Evolutionary conservation across 2,797 vertebrate genomes (phyloP).

Genomic region (Synaphobranchus kaupii): DNA sequence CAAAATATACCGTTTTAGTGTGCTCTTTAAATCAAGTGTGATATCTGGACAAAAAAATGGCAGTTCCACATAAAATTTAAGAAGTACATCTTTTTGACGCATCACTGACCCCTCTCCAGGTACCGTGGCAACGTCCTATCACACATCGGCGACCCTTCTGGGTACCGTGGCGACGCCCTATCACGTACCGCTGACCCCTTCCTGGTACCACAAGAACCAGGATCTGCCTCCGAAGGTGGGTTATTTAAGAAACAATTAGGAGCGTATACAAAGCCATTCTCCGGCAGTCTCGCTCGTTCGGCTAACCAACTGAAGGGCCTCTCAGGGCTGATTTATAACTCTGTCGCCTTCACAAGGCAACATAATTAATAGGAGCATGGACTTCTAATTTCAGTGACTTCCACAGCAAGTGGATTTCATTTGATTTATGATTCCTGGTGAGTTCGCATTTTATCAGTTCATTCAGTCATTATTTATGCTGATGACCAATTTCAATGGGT

Average conservation of each 20-base stretch:
- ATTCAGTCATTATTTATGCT: conserved; percentile 99
- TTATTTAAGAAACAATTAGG: conserved; percentile 92
- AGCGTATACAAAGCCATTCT: conserved; percentile 85
- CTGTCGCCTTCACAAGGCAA: conserved; percentile 99
- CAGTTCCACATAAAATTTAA: conserved; percentile 9
- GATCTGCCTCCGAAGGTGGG: conserved; percentile 76
- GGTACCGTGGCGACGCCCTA: background rate
- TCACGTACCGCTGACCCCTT: background rate
- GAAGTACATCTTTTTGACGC: background rate
- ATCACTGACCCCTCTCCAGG: too few relatives aligned
- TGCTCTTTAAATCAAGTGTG: background rate
- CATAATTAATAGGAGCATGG: conserved; percentile 99
- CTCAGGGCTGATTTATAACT: conserved; percentile 99
- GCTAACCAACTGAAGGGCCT: conserved; percentile 88
- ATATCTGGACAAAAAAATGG: conserved; percentile 3
- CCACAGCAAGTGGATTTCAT: conserved; percentile 99
- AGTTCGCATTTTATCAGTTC: conserved; percentile 99
- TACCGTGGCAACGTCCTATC: too few relatives aligned
- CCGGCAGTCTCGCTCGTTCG: conserved; percentile 83
- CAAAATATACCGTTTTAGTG: background rate
- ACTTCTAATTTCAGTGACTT: conserved; percentile 99
- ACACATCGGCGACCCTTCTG: too few relatives aligned
- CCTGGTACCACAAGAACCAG: conserved; percentile 61
- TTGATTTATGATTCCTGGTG: conserved; percentile 99
- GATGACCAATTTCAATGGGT: conserved; percentile 99